Evolutionary conservation across 2,888 invertebrate genomes (phyloP).

Genomic region (Oeneis ivallda): DNA sequence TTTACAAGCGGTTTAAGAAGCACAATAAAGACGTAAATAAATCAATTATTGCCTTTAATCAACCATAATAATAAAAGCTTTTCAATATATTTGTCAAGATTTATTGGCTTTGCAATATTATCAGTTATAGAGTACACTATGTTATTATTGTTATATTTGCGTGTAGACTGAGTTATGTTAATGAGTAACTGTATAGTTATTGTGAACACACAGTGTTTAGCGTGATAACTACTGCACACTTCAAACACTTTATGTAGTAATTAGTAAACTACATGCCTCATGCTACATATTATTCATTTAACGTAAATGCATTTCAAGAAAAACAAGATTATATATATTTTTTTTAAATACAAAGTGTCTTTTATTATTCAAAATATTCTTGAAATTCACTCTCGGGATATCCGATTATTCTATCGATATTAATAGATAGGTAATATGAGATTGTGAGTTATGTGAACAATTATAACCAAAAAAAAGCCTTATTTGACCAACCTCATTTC

Average conservation of each 20-base stretch:
- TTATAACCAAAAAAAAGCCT: constrained; percentile 47
- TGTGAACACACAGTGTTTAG: constrained; percentile 25
- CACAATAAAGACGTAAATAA: background rate
- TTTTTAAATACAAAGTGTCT: background rate
- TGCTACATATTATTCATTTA: constrained; percentile 47
- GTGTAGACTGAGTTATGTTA: constrained; percentile 23
- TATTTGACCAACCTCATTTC: constrained; percentile 76
- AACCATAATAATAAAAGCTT: background rate
- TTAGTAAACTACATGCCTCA: constrained; percentile 57
- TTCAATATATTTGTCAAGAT: background rate
- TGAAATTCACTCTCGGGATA: constrained; percentile 51
- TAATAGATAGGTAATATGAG: constrained; percentile 26
- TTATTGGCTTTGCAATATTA: background rate
- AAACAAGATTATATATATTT: constrained; percentile 25
- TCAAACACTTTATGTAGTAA: constrained; percentile 31
- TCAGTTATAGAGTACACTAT: background rate
- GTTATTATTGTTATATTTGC: background rate
- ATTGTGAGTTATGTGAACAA: constrained; percentile 39
- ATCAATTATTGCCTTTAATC: background rate
- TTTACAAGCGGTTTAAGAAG: background rate
- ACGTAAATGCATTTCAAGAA: constrained; percentile 55
- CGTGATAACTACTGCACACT: constrained; percentile 27
- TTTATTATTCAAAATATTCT: constrained; percentile 40
- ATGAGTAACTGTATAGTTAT: constrained; percentile 14
- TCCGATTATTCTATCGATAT: constrained; percentile 17